Percentiles rank a stretch among this genome's conserved stretches.
These are phyloP conservation scores for Chesias legatella DNA, from an alignment of 2,888 invertebrate genomes.

Conservation along the genomic window DNA sequence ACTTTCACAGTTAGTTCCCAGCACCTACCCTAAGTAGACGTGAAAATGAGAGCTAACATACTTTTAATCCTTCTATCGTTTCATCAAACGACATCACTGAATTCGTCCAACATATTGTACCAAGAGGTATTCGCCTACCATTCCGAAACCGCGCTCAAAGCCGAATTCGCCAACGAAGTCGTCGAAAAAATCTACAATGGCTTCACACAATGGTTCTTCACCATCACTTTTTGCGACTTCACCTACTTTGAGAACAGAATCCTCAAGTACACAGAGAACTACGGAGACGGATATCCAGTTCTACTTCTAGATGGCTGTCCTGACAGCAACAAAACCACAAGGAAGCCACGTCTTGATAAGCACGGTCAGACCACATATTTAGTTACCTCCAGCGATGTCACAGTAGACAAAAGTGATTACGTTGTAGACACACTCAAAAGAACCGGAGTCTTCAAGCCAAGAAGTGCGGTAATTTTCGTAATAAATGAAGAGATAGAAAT, in stretches of 20 bases:
- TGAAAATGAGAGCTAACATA: constrained; percentile 29
- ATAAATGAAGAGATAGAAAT: constrained; percentile 50
- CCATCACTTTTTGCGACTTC: constrained; percentile 69
- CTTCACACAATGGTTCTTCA: constrained; percentile 69
- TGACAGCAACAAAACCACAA: constrained; percentile 43
- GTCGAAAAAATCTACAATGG: constrained; percentile 63
- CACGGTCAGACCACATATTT: constrained; percentile 67
- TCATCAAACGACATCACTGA: constrained; percentile 24
- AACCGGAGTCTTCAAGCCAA: constrained; percentile 68
- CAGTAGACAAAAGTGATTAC: constrained; percentile 53
- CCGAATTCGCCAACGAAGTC: constrained; percentile 55
- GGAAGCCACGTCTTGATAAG: constrained; percentile 60
- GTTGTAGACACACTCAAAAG: constrained; percentile 52
- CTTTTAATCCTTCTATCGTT: constrained; percentile 36
- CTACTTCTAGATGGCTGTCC: constrained; percentile 66
- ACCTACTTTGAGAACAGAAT: constrained; percentile 72
- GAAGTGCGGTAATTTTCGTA: constrained; percentile 65
- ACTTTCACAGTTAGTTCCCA: constrained; percentile 42
- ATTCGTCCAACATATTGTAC: constrained; percentile 31
- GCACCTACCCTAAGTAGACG: constrained; percentile 32
- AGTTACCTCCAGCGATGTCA: constrained; percentile 55
- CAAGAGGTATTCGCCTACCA: constrained; percentile 56
- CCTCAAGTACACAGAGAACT: constrained; percentile 63
- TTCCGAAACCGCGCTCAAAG: constrained; percentile 46
- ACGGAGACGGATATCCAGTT: constrained; percentile 61